Evolutionary conservation across 2,888 invertebrate genomes (phyloP).

Genomic region (Cryptocheilus praepositus): DNA sequence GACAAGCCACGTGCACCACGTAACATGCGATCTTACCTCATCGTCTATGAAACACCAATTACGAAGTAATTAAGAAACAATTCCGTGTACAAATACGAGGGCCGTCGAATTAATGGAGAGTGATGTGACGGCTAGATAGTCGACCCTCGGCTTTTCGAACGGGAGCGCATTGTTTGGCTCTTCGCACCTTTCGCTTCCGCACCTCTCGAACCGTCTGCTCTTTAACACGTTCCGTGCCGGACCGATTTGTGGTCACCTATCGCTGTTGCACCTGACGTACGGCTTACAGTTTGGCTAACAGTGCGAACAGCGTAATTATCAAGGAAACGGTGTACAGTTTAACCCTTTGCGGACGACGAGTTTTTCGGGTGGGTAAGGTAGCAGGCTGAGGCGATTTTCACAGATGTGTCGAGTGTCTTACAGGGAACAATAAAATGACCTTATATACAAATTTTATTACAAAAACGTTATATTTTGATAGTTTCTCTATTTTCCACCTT

Average conservation of each 20-base stretch:
- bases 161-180: neutral
- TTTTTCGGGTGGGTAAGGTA: too few relatives aligned
- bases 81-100: constrained; percentile 60
- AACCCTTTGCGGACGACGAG: too few relatives aligned
- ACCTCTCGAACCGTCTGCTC: constrained; percentile 31
- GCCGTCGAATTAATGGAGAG: constrained; percentile 55
- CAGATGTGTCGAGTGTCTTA: too few relatives aligned
- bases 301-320: too few relatives aligned
- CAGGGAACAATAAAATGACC: too few relatives aligned
- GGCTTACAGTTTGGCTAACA: too few relatives aligned
- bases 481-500: too few relatives aligned
- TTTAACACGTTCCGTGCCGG: constrained; percentile 38
- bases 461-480: too few relatives aligned
- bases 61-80: constrained; percentile 67
- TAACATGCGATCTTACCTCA: constrained; percentile 66
- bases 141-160: neutral
- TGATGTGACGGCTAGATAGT: constrained; percentile 38
- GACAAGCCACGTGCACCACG: constrained; percentile 45
- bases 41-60: constrained; percentile 59
- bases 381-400: too few relatives aligned
- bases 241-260: constrained; percentile 21
- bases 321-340: too few relatives aligned
- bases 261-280: too few relatives aligned
- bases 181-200: neutral
- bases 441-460: too few relatives aligned